These are phyloP conservation scores for Boleophthalmus pectinirostris DNA, from an alignment of 2,113 vertebrate species.

Conservation along the genomic window DNA sequence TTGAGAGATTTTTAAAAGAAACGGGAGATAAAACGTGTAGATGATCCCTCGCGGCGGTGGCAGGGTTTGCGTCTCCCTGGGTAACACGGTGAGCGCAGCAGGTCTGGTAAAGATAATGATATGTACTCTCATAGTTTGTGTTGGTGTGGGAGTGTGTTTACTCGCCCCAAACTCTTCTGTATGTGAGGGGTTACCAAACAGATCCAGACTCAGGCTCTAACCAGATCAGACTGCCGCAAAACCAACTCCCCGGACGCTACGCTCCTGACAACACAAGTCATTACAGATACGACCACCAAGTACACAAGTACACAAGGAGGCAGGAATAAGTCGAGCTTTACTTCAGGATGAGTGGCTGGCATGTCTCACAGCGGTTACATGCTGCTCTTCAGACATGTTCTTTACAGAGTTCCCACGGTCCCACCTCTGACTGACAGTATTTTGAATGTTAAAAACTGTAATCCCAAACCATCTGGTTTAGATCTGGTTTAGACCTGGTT, in stretches of 20 bases:
- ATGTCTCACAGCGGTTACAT: slow-evolving; percentile 26
- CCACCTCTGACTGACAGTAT: no score
- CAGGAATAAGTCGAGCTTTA: slow-evolving; percentile 37
- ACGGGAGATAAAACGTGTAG: not conserved
- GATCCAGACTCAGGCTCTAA: slow-evolving; percentile 52
- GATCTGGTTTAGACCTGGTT: no score
- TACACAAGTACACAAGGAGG: not conserved
- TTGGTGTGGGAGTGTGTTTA: slow-evolving; percentile 26
- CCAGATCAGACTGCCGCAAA: slow-evolving; percentile 55
- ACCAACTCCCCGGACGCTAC: slow-evolving; percentile 43
- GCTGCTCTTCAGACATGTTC: no score
- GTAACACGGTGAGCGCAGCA: not conserved
- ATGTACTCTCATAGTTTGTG: slow-evolving; percentile 1
- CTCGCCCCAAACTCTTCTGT: slow-evolving; percentile 46
- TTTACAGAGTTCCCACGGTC: no score
- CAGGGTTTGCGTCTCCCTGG: not conserved
- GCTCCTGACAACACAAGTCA: slow-evolving; percentile 51
- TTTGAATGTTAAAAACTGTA: no score
- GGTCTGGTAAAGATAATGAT: slow-evolving; percentile 20
- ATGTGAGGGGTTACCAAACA: slow-evolving; percentile 61
- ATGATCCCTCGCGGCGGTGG: not conserved
- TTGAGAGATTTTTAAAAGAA: not conserved
- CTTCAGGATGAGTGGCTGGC: slow-evolving; percentile 13
- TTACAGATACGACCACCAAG: slow-evolving; percentile 16
- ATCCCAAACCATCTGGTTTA: no score